phyloP scores from a whole-genome alignment of 2,888 invertebrate species.

The Drosophila mettleri region DNA sequence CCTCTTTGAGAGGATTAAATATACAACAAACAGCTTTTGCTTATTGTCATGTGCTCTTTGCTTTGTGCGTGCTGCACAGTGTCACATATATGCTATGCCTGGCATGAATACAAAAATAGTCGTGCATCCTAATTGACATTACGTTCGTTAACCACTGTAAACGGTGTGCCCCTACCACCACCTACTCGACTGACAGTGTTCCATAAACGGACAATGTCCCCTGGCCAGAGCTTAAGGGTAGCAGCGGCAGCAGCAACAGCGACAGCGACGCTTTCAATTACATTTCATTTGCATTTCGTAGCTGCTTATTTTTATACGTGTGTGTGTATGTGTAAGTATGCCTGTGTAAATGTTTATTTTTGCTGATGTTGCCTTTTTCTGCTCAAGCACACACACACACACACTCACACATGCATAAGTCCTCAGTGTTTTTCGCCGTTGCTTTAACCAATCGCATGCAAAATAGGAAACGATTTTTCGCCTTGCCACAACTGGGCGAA shows the following conservation, averaged over 20 bases:
- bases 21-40: conserved; percentile 68
- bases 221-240: conserved; percentile 74
- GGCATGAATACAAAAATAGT: conserved; percentile 22
- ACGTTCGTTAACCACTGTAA: conserved; percentile 50
- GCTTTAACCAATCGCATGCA: conserved; percentile 58
- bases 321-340: conserved; percentile 27
- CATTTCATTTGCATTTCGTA: conserved; percentile 76
- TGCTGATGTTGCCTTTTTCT: conserved; percentile 72
- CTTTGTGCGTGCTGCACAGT: conserved; percentile 59
- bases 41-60: conserved; percentile 65
- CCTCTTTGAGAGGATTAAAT: conserved; percentile 81
- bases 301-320: conserved; percentile 67
- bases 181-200: conserved; percentile 34
- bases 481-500: conserved; percentile 61
- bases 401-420: conserved; percentile 56
- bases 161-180: not conserved
- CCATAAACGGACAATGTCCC: conserved; percentile 80
- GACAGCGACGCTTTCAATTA: conserved; percentile 73
- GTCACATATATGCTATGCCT: conserved; percentile 31
- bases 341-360: conserved; percentile 41
- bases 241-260: conserved; percentile 37
- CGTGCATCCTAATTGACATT: conserved; percentile 44
- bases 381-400: conserved; percentile 11
- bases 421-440: conserved; percentile 46
- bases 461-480: conserved; percentile 74